Percentiles rank a stretch among this genome's conserved stretches.
phyloP scores from a whole-genome alignment of 1,140 invertebrate species.

The Limonius californicus region DNA sequence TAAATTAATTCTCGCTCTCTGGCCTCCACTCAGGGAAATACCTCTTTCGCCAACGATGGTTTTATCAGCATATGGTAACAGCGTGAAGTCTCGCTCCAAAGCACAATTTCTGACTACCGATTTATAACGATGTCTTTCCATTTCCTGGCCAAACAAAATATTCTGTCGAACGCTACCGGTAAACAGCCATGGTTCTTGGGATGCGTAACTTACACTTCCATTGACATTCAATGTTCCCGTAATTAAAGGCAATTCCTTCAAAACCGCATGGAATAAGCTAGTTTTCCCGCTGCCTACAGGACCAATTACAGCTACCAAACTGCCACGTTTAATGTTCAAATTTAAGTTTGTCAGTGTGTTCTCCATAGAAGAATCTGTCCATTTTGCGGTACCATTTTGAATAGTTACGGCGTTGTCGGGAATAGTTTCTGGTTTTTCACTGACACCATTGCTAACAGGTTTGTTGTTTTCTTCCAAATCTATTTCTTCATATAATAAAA shows the following conservation, averaged over 20 bases:
- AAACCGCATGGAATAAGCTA: conserved; percentile 74
- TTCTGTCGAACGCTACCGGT: conserved; percentile 75
- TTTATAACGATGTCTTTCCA: conserved; percentile 68
- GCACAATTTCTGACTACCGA: conserved; percentile 70
- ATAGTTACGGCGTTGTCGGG: too few relatives aligned
- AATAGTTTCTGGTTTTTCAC: too few relatives aligned
- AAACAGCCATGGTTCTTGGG: conserved; percentile 89
- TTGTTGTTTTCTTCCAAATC: too few relatives aligned
- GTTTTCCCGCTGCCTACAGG: conserved; percentile 78
- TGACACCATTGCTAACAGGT: too few relatives aligned
- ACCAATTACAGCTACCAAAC: conserved; percentile 73
- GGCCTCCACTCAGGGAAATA: conserved; percentile 80
- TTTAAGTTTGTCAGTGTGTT: conserved; percentile 60
- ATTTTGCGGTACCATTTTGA: conserved; percentile 56
- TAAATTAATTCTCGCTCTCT: conserved; percentile 84
- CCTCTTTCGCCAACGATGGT: conserved; percentile 85
- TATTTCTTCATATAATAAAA: conserved; percentile 45
- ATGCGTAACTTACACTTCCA: conserved; percentile 79
- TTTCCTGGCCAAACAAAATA: conserved; percentile 78
- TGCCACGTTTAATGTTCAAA: conserved; percentile 57
- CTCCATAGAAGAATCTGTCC: conserved; percentile 51
- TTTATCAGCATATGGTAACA: conserved; percentile 70
- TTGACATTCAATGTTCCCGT: conserved; percentile 55
- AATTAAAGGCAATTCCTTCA: conserved; percentile 70
- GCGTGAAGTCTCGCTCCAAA: conserved; percentile 69